A percentile compares a stretch with the other conserved stretches of the same genome.
Conservation (phyloP, 2,888 invertebrate genomes). For the Lasioglossum lativentre region DNA sequence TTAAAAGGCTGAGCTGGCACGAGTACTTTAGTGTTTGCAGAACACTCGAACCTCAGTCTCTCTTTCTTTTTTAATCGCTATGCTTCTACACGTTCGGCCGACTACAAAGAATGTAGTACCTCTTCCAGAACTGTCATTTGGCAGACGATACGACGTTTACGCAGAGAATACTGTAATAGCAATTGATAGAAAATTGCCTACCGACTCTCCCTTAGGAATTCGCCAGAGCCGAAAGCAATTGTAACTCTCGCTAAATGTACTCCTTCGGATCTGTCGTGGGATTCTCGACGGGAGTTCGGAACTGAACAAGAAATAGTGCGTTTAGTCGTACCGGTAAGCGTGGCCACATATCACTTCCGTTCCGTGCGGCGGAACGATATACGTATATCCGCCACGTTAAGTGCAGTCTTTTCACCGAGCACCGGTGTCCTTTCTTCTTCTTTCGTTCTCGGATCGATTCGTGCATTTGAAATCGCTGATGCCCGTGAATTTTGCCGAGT, state of each 20-base stretch:
- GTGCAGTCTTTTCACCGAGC: conserved; percentile 67
- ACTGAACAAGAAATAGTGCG: conserved; percentile 70
- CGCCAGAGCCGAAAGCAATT: conserved; percentile 27
- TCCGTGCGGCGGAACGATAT: conserved; percentile 63
- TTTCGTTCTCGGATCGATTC: conserved; percentile 46
- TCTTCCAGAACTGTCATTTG: no score
- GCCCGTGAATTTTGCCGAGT: conserved; percentile 32
- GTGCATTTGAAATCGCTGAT: conserved; percentile 37
- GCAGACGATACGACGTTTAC: no score
- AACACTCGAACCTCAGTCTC: no score
- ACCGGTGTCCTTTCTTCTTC: conserved; percentile 42
- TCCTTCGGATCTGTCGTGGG: conserved; percentile 27
- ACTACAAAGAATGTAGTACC: no score
- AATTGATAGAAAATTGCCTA: background rate
- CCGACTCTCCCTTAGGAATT: conserved; percentile 9
- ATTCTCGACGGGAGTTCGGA: conserved; percentile 43
- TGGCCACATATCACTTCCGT: conserved; percentile 69
- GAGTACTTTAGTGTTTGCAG: no score
- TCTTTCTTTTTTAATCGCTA: no score
- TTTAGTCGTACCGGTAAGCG: conserved; percentile 65
- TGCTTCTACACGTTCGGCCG: no score
- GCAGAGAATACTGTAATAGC: background rate
- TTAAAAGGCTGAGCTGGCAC: no score
- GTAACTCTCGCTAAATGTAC: conserved; percentile 43
- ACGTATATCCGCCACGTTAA: conserved; percentile 69